phyloP scores from a whole-genome alignment of 1,140 invertebrate genomes.

The Luehdorfia chinensis region DNA sequence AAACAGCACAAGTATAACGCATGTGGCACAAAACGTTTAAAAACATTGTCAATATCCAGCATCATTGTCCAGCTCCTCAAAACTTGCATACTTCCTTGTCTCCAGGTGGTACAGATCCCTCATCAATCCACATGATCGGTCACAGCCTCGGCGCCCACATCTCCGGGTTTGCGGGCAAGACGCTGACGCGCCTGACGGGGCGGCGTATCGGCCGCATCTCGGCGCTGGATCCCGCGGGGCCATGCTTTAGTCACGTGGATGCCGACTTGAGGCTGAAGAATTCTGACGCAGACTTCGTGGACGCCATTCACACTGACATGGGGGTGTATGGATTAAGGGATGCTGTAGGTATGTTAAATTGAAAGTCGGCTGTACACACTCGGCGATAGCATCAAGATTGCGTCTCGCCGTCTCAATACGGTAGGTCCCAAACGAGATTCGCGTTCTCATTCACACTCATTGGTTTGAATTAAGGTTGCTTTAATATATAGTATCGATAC shows the following conservation, averaged over 20 bases:
- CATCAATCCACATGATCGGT: conserved; percentile 85
- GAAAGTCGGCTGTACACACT: too few species aligned
- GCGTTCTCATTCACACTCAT: too few species aligned
- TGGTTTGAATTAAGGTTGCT: too few species aligned
- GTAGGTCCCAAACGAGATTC: too few species aligned
- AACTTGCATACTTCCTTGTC: too few species aligned
- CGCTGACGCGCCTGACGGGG: conserved; percentile 48
- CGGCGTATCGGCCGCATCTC: conserved; percentile 79
- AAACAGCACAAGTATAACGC: too few species aligned
- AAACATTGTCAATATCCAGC: too few species aligned
- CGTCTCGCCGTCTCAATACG: too few species aligned
- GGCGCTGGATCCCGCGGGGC: conserved; percentile 85
- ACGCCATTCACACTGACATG: conserved; percentile 84
- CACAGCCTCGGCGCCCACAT: conserved; percentile 92
- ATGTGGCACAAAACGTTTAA: too few species aligned
- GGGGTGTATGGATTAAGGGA: conserved; percentile 74
- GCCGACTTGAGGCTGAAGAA: conserved; percentile 77
- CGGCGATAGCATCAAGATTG: too few species aligned
- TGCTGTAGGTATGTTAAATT: conserved; percentile 35
- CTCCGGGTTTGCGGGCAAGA: conserved; percentile 84
- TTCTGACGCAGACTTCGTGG: conserved; percentile 84
- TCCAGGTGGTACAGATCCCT: conserved; percentile 46
- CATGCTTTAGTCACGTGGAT: conserved; percentile 79
- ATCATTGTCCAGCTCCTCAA: too few species aligned
- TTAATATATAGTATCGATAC: too few species aligned